Base-by-base conservation (phyloP, 2,797 vertebrate species). In the Heterohyrax brucei region DNA sequence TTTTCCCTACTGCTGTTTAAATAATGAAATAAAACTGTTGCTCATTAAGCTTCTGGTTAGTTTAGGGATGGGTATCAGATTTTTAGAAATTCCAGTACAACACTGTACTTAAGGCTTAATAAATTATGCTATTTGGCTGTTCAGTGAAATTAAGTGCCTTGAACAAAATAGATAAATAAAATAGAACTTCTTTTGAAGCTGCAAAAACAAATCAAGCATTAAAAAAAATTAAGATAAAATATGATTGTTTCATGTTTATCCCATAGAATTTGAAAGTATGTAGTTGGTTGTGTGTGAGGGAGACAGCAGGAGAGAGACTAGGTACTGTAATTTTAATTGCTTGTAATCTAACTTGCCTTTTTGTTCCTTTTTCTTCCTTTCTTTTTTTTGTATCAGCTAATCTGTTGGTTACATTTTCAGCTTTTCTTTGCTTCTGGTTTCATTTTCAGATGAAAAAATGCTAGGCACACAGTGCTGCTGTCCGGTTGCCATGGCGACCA, bases 401-500 rank as follows among this genome's bases (percentile, higher is more conserved):
- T 98, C 97, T 98, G 98, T 98, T 98, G 97, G 98, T 98, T 98
- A 98, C 98, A 98, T 98, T 98, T 98, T 98, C 98, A 98, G 98
- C 98, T 98, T 98, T 98, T 98, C 98, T 98, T 98, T 98, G 98
- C 98, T 98, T 99, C 99, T 98, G 99, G 99, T 99, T 99, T 99
- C 99, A 99, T 99, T 99, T 99, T 99, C 98, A 99, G 98, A 98
- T 99, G 98, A 98, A 99, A 98, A 99, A 98, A 98, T 98, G 98
- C 98, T 98, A 99, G 99, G 99, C 98, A 99, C 99, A 99, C 99
- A 99, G 99, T 98, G 99, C 98, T 99, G 98, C 99, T 99, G 99
- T 99, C 99, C 99, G 98, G 99, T 99, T 99, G 99, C 99, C 98
- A 99, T 99, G 99, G 99, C 88, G 99, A 99, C 99, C 98, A 98